A percentile compares a stretch with the other conserved stretches of the same genome.
Evolutionary conservation across 2,888 invertebrate genomes (phyloP).

Genomic region (Sialis fuliginosa): DNA sequence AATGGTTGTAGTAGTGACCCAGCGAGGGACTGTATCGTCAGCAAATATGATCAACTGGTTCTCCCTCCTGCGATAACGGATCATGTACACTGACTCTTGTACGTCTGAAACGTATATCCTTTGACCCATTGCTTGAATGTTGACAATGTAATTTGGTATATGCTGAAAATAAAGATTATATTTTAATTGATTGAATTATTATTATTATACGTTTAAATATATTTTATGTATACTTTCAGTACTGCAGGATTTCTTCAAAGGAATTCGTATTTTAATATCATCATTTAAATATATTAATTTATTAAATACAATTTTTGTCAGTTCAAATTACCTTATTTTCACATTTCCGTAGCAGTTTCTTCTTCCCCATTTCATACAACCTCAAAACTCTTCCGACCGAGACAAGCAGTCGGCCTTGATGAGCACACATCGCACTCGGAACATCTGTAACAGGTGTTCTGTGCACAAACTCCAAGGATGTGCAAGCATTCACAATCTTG

Average conservation of each 20-base stretch:
- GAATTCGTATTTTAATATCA: constrained; percentile 1
- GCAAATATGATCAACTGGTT: constrained; percentile 97
- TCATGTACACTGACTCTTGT: constrained; percentile 91
- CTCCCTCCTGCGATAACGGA: constrained; percentile 85
- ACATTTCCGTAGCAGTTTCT: constrained; percentile 91
- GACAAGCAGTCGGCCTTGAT: constrained; percentile 80
- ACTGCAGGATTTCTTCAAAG: constrained; percentile 15
- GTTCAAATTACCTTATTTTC: constrained; percentile 63
- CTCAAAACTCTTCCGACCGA: constrained; percentile 85
- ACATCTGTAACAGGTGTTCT: constrained; percentile 87
- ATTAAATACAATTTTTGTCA: constrained; percentile 15
- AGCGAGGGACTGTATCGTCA: constrained; percentile 93
- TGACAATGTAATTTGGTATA: constrained; percentile 87
- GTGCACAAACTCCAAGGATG: constrained; percentile 79
- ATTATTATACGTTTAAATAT: neutral
- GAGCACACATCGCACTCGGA: constrained; percentile 73
- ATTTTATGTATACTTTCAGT: constrained; percentile 9
- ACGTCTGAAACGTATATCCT: constrained; percentile 90
- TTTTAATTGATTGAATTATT: neutral
- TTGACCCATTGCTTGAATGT: constrained; percentile 86
- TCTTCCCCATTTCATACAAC: constrained; percentile 91
- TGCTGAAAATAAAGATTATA: constrained; percentile 37
- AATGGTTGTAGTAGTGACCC: constrained; percentile 83
- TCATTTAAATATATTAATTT: neutral
- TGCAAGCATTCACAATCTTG: constrained; percentile 57